Conservation (phyloP, 2,797 vertebrate genomes). For the Epinephelus malabaricus region DNA sequence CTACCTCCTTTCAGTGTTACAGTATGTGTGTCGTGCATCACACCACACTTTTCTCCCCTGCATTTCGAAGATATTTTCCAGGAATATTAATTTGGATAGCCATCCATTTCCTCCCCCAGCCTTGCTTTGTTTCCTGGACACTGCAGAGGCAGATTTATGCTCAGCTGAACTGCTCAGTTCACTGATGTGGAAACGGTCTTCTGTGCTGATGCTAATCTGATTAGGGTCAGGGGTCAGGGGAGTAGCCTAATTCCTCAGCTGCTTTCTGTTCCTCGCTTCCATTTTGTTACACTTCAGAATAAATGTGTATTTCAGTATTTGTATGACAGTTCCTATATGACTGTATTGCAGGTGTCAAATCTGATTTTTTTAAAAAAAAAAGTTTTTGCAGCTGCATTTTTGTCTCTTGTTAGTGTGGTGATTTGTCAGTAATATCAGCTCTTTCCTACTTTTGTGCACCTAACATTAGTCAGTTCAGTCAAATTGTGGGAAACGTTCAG, state of each 20-base stretch:
- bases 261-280: conserved; percentile 15
- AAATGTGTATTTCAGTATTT: background rate
- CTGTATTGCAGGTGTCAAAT: background rate
- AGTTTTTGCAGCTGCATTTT: background rate
- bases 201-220: conserved; percentile 10
- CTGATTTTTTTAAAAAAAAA: too few species aligned
- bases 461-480: background rate
- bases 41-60: background rate
- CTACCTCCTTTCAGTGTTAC: conserved; percentile 8
- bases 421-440: background rate
- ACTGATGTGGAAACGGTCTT: conserved; percentile 16
- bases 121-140: conserved; percentile 12
- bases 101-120: background rate
- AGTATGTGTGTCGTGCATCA: background rate
- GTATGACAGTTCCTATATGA: background rate
- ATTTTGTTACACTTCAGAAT: background rate
- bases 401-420: background rate
- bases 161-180: conserved; percentile 17
- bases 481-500: too few species aligned
- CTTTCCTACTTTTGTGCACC: background rate
- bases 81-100: conserved; percentile 11
- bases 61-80: background rate
- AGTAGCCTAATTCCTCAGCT: conserved; percentile 23
- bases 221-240: conserved; percentile 29
- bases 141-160: conserved; percentile 21